Percentiles rank a stretch among this genome's conserved stretches.
These are phyloP conservation scores for Brachionus manjavacas DNA, from an alignment of 1,140 invertebrate species.

Conservation along the genomic window DNA sequence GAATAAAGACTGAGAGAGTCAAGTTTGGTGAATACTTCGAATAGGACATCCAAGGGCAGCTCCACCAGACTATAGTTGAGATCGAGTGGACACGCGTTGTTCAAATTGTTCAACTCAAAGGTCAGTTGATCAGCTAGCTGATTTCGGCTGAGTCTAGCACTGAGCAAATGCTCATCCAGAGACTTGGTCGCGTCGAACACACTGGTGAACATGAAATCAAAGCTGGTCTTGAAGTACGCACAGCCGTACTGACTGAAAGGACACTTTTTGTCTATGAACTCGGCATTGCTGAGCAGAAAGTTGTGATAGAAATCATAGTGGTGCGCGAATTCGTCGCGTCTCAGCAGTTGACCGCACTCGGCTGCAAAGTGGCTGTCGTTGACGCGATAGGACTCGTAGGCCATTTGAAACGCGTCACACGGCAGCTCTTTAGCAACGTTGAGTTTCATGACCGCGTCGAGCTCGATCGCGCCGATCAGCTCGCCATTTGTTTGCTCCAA, in stretches of 20 bases:
- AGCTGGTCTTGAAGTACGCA: neutral
- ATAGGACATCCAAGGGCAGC: constrained; percentile 8
- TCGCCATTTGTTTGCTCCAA: neutral
- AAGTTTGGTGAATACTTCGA: constrained; percentile 14
- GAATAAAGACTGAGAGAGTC: constrained; percentile 18
- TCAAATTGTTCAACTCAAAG: neutral
- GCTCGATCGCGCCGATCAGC: neutral
- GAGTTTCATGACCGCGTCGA: neutral
- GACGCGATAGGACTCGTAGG: constrained; percentile 6
- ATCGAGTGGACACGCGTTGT: neutral
- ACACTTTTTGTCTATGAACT: neutral
- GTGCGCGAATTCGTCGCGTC: neutral
- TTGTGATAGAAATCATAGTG: constrained; percentile 36
- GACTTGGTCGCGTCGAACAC: neutral
- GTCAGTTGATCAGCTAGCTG: neutral
- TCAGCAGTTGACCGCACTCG: neutral
- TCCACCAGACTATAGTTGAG: neutral
- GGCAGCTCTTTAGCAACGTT: constrained; percentile 39
- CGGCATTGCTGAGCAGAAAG: neutral
- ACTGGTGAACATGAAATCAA: constrained; percentile 24
- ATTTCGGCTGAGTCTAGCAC: neutral
- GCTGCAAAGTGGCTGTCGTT: neutral
- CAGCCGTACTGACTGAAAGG: constrained; percentile 17
- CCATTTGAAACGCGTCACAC: constrained; percentile 29
- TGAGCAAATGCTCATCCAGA: neutral